A percentile compares a stretch with the other conserved stretches of the same genome.
phyloP scores from a whole-genome alignment of 2,797 vertebrate species.

The Ambastaia sidthimunki region DNA sequence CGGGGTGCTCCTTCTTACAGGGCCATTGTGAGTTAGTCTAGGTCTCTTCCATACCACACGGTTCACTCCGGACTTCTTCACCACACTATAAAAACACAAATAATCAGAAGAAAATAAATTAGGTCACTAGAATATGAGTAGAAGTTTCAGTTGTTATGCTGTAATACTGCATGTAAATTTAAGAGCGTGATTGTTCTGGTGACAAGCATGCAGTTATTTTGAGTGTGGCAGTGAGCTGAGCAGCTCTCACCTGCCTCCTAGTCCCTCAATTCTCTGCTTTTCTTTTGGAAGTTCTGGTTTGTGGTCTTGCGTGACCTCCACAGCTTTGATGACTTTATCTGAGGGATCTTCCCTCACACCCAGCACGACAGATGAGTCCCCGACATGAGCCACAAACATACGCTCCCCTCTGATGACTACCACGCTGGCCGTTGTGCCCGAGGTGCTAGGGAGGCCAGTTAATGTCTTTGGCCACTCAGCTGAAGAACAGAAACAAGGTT shows the following conservation, averaged over 20 bases:
- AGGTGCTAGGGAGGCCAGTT: slow-evolving; percentile 93
- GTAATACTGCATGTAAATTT: slow-evolving; percentile 3
- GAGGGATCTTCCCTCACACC: slow-evolving; percentile 88
- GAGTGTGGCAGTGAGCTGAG: not conserved
- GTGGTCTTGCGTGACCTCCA: slow-evolving; percentile 96
- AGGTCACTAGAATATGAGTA: not conserved
- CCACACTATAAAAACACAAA: slow-evolving; percentile 79
- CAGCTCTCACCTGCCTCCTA: slow-evolving; percentile 88
- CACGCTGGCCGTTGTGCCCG: slow-evolving; percentile 94
- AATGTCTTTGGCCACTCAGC: slow-evolving; percentile 98
- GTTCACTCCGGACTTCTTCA: slow-evolving; percentile 97
- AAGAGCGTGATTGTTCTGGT: not conserved
- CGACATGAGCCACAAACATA: slow-evolving; percentile 97
- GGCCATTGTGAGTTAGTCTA: slow-evolving; percentile 90
- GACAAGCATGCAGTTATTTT: not conserved
- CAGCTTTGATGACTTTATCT: slow-evolving; percentile 86
- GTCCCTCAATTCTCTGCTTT: slow-evolving; percentile 91
- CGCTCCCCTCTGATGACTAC: slow-evolving; percentile 90
- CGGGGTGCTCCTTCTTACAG: slow-evolving; percentile 92
- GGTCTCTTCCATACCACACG: slow-evolving; percentile 97
- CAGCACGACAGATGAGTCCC: slow-evolving; percentile 94
- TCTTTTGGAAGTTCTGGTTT: slow-evolving; percentile 96
- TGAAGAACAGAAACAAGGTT: slow-evolving; percentile 63
- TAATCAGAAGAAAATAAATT: not conserved
- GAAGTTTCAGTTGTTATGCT: not conserved